Conservation (phyloP, 2,113 vertebrate species). For the Sinocyclocheilus maitianheensis region DNA sequence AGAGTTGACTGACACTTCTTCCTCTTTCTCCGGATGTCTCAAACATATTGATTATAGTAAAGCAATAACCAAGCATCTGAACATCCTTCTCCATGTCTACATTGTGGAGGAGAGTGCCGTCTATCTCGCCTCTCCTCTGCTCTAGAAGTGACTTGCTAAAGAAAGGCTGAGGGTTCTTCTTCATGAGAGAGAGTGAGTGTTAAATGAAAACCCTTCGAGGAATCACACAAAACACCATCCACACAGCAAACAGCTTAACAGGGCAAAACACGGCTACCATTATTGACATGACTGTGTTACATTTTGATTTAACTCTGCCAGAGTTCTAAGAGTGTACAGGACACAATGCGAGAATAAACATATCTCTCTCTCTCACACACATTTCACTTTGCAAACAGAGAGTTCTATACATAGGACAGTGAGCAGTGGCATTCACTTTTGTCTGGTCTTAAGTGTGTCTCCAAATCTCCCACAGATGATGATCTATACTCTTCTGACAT, state of each 20-base stretch:
- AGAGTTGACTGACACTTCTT: neutral
- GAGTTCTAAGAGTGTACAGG: constrained; percentile 63
- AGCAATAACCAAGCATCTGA: constrained; percentile 9
- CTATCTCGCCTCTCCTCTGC: constrained; percentile 11
- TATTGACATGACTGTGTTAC: constrained; percentile 67
- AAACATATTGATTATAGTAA: constrained; percentile 28
- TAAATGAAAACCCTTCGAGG: constrained; percentile 32
- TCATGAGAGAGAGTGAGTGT: constrained; percentile 38
- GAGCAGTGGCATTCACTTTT: too few relatives aligned
- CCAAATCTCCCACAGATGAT: neutral
- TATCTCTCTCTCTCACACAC: constrained; percentile 50
- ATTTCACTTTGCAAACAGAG: neutral
- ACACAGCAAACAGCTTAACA: constrained; percentile 58
- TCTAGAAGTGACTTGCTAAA: constrained; percentile 44
- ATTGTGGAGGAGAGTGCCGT: constrained; percentile 13
- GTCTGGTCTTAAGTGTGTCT: neutral
- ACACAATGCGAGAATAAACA: constrained; percentile 63
- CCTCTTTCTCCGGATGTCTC: neutral
- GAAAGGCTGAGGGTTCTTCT: constrained; percentile 46
- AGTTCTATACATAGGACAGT: constrained; percentile 8
- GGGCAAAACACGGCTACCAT: constrained; percentile 75
- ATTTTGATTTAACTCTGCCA: constrained; percentile 75
- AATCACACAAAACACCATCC: constrained; percentile 67
- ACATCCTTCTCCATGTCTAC: neutral
- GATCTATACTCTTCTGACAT: neutral